Base-by-base conservation (phyloP, 2,113 vertebrate species). In the Cranoglanis bouderius region DNA sequence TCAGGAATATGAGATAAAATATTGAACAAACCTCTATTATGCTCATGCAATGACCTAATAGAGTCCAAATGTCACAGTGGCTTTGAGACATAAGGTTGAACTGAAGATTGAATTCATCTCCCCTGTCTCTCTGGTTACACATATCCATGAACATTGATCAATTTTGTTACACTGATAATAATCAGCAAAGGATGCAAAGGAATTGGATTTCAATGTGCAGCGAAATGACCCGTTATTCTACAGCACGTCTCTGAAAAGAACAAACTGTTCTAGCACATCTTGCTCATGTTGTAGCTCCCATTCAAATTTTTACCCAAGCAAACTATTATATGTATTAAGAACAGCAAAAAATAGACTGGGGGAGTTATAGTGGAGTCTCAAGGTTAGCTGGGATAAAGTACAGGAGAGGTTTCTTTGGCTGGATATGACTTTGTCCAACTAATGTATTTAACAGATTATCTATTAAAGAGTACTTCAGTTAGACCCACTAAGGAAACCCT, bases 51-150 rank as follows among this genome's bases (percentile, higher is more conserved):
- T n/a, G 57, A 75, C 57, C 85, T 55, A 49, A 72, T 70, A 38
- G 55, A 74, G 53, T 75, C 57, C 46, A 83, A 82, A 86, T 89
- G 67, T 86, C 85, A 77, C 55, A 65, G 65, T 38, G 70, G 61
- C 88, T 89, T 77, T 86, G 43, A 75, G 88, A 82, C 35, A 19
- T 81, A 77, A 84, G 72, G 87, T 86, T 72, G 5, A 89, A 83
- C 32, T 70, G 21, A 75, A 83, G 63, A 87, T 61, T 61, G 85
- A 86, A 87, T 87, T 86, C 82, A 74, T 87, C 82, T 87, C 26
- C 67, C 51, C 29, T 38, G 70, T 72, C 67, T 6, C 19, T 87
- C 85, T 70, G 46, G 74, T 83, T 77, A 75, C 77, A 87, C 67
- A 83, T 87, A 83, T 77, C 40, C 55, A 83, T 87, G 40, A 89